A percentile compares a stretch with the other conserved stretches of the same genome.
phyloP scores from a whole-genome alignment of 2,113 vertebrate species.

The Candoia aspera region DNA sequence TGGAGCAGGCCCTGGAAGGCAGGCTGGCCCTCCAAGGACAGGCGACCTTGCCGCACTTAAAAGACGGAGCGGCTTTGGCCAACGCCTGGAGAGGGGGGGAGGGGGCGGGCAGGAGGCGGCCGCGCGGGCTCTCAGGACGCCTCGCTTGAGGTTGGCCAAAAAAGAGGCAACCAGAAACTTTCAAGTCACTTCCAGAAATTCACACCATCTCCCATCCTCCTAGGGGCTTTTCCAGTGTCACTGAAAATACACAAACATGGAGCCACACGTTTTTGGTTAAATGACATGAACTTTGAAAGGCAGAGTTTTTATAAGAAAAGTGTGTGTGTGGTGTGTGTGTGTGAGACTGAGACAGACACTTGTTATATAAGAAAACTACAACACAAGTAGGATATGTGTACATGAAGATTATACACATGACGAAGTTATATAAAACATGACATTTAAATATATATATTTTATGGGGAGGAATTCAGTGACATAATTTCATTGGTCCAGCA shows the following conservation, averaged over 20 bases:
- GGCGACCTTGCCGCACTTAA: too few relatives aligned
- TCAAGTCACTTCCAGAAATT: conserved; percentile 46
- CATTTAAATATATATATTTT: background rate
- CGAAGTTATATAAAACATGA: background rate
- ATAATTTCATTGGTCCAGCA: background rate
- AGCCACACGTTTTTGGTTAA: background rate
- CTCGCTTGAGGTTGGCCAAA: conserved; percentile 48
- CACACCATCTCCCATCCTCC: conserved; percentile 50
- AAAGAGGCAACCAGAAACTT: background rate
- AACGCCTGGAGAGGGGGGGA: background rate
- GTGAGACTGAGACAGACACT: background rate
- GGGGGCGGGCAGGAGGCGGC: background rate
- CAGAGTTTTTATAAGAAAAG: too few relatives aligned
- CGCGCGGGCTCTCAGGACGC: conserved; percentile 3
- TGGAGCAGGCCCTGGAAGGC: conserved; percentile 2
- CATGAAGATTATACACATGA: background rate
- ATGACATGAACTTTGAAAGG: background rate
- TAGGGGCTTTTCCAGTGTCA: conserved; percentile 51
- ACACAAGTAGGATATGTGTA: background rate
- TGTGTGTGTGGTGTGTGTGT: background rate
- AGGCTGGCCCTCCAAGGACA: conserved; percentile 40
- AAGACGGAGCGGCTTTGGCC: too few relatives aligned
- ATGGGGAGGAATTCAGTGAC: background rate
- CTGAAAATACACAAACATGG: background rate
- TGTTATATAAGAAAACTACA: background rate